These are phyloP conservation scores for Electrona antarctica DNA, from an alignment of 2,113 vertebrate species.

Conservation along the genomic window DNA sequence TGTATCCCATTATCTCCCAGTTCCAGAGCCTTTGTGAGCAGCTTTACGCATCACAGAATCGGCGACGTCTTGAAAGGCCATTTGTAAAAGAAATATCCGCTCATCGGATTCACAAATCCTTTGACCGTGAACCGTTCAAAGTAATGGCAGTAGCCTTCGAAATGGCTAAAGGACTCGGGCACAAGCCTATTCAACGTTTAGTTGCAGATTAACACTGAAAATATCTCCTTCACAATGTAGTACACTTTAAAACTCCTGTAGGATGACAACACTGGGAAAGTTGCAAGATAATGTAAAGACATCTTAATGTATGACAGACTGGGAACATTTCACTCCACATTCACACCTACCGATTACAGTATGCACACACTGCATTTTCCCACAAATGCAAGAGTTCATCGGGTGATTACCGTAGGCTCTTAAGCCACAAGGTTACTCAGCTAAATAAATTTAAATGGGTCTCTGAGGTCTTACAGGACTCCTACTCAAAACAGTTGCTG, in stretches of 20 bases:
- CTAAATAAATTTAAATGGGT: too few relatives aligned
- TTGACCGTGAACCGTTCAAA: constrained; percentile 25
- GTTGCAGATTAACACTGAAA: constrained; percentile 16
- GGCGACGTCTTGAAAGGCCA: constrained; percentile 66
- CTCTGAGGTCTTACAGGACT: neutral
- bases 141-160: constrained; percentile 32
- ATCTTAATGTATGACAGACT: too few relatives aligned
- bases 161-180: constrained; percentile 22
- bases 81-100: constrained; percentile 68
- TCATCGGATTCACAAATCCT: constrained; percentile 62
- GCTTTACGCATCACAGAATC: constrained; percentile 64
- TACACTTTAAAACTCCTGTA: neutral
- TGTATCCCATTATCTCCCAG: constrained; percentile 69
- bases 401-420: too few relatives aligned
- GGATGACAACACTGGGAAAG: too few relatives aligned
- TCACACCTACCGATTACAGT: too few relatives aligned
- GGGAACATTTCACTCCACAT: too few relatives aligned
- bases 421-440: too few relatives aligned
- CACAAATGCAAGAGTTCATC: too few relatives aligned
- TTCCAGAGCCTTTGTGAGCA: constrained; percentile 68
- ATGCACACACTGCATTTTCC: too few relatives aligned
- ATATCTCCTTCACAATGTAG: neutral
- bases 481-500: neutral
- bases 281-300: too few relatives aligned
- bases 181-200: neutral